These are phyloP conservation scores for Anniella stebbinsi DNA, from an alignment of 2,797 vertebrate species.

Conservation along the genomic window DNA sequence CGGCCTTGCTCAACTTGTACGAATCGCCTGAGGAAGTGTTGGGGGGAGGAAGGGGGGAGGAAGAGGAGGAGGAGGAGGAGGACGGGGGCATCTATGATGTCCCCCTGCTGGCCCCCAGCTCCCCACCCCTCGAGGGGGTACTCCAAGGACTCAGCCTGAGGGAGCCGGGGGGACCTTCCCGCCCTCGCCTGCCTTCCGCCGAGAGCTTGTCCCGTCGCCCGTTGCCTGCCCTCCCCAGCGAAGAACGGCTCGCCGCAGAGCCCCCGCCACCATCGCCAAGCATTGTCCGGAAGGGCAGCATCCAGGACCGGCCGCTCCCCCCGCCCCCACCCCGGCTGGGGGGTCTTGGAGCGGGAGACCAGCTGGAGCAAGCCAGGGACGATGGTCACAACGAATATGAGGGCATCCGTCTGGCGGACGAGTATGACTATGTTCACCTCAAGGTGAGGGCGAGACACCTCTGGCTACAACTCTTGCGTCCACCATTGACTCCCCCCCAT, in stretches of 20 bases:
- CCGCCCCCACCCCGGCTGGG: slow-evolving; percentile 84
- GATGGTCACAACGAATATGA: slow-evolving; percentile 88
- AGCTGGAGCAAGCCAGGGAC: slow-evolving; percentile 71
- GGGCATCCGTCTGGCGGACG: slow-evolving; percentile 80
- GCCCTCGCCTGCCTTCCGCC: slow-evolving; percentile 88
- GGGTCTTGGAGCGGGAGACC: slow-evolving; percentile 73
- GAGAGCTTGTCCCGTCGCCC: slow-evolving; percentile 92
- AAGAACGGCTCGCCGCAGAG: slow-evolving; percentile 58
- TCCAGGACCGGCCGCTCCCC: slow-evolving; percentile 92
- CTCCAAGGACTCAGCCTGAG: slow-evolving; percentile 59
- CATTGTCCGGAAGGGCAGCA: slow-evolving; percentile 87
- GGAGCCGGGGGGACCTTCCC: slow-evolving; percentile 68
- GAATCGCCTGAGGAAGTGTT: slow-evolving; percentile 71
- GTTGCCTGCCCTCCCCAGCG: slow-evolving; percentile 85
- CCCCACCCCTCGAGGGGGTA: slow-evolving; percentile 43
- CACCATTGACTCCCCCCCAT: background rate
- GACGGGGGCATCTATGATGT: slow-evolving; percentile 89
- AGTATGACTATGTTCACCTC: slow-evolving; percentile 78
- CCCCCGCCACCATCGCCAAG: slow-evolving; percentile 65
- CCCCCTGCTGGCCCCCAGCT: slow-evolving; percentile 79
- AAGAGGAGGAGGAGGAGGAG: slow-evolving; percentile 47
- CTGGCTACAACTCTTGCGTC: fast-evolving
- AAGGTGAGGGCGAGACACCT: slow-evolving; percentile 64
- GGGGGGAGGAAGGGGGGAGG: slow-evolving; percentile 45
- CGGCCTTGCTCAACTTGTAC: slow-evolving; percentile 73